Evolutionary conservation across 2,888 invertebrate species (phyloP), one percentile per base, ranked within the genome.

Genomic region (Rhimphoctona megacephalus): DNA sequence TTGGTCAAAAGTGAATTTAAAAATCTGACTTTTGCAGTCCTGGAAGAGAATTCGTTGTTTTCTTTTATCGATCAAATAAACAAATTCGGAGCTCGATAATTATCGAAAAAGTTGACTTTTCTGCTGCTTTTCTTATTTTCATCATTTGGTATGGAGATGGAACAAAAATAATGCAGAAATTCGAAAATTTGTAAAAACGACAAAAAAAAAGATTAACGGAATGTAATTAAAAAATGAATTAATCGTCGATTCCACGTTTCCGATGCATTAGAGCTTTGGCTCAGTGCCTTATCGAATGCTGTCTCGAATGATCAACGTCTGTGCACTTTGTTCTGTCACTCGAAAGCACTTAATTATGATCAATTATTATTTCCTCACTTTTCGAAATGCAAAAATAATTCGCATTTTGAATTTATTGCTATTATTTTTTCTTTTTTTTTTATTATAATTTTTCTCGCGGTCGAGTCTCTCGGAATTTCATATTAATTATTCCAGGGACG

Each of bases 261-360:
- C 85, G 73, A 69, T 49, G 54, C 76, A 54, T 22, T 14, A 43
- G 43, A 36, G 5, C 36, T 85, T 74, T 82, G 85, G 82, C 85
- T 79, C 78, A 52, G 11, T 79, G 81, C 78, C 81, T 66, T 61
- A 39, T 85, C 49, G 61, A 85, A 82, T n/a, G 36, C 30, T 22
- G 30, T 8, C 49, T 22, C 39, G 33, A 25, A 57, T 57, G 54
- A 66, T 67, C 36, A 22, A 77, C 19, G 43, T 72, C 11, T 66
- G 49, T 85, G 66, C 66, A 72, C 69, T 72, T 49, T 69, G 49
- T 19, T 11, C 74, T 74, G 85, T 74, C 81, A 74, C 66, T 69
- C 61, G 19, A 67, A 69, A 36, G 5, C 22, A 76, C 52, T 79
- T 69, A 74, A 82, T 85, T 85, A 52, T 25, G 7, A 43, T 72